phyloP scores from a whole-genome alignment of 2,797 vertebrate species.

The Halcyon leucocephala region DNA sequence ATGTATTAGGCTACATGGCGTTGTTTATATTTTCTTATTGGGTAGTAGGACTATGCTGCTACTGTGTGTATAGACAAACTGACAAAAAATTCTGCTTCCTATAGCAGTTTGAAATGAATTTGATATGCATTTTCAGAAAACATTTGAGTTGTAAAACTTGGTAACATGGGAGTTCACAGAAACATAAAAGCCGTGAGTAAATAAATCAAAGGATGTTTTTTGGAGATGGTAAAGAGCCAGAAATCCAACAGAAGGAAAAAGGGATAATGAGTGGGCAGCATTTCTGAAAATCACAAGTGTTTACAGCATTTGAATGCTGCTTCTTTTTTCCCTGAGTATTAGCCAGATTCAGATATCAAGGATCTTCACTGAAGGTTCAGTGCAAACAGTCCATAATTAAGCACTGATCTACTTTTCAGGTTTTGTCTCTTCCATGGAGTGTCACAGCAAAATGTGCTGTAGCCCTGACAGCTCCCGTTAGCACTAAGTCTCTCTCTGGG shows the following conservation, averaged over 20 bases:
- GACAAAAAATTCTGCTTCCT: background rate
- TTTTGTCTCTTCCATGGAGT: background rate
- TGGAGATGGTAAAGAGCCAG: background rate
- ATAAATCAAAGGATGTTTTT: background rate
- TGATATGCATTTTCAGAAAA: background rate
- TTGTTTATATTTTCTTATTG: background rate
- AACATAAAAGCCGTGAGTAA: background rate
- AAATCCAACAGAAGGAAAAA: conserved; percentile 20
- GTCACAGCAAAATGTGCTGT: background rate
- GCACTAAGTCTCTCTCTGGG: background rate
- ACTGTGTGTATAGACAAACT: background rate
- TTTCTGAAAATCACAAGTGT: conserved; percentile 31
- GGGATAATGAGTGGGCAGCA: background rate
- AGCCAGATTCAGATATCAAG: background rate
- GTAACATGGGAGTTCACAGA: background rate
- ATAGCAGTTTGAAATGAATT: conserved; percentile 7
- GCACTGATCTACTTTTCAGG: background rate
- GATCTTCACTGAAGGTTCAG: background rate
- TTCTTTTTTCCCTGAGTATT: background rate
- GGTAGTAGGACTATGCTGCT: background rate
- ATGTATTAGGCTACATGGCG: background rate
- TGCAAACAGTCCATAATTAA: background rate
- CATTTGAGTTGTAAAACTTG: background rate
- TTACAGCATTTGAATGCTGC: background rate
- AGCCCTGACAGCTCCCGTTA: background rate